Evolutionary conservation across 2,888 invertebrate species (phyloP).

Genomic region (Diarsia brunnea): DNA sequence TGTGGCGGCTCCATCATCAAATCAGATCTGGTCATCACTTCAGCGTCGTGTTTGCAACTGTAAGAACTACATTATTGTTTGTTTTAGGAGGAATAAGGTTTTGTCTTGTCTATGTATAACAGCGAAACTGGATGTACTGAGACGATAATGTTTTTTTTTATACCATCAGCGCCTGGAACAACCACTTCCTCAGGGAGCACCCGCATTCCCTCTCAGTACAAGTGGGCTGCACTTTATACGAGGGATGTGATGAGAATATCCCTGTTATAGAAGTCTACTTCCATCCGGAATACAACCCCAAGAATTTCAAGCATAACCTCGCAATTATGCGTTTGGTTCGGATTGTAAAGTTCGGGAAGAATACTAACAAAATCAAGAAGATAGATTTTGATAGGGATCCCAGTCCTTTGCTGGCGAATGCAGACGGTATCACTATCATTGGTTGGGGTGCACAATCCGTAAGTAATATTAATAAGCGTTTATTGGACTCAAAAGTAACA

Average conservation of each 20-base stretch:
- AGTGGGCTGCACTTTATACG: slow-evolving; percentile 80
- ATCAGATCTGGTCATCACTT: slow-evolving; percentile 81
- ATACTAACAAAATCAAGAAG: slow-evolving; percentile 73
- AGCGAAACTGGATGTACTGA: background rate
- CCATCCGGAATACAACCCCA: slow-evolving; percentile 81
- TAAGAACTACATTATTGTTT: slow-evolving; percentile 63
- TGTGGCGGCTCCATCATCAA: slow-evolving; percentile 84
- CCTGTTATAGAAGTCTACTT: slow-evolving; percentile 81
- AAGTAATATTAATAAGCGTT: slow-evolving; percentile 48
- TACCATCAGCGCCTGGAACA: slow-evolving; percentile 80
- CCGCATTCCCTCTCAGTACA: slow-evolving; percentile 82
- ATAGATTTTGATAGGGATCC: slow-evolving; percentile 77
- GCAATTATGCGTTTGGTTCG: slow-evolving; percentile 78
- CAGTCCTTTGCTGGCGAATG: slow-evolving; percentile 69
- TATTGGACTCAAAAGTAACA: too few species aligned
- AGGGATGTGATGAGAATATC: slow-evolving; percentile 78
- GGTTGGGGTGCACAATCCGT: slow-evolving; percentile 85
- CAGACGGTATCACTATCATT: slow-evolving; percentile 77
- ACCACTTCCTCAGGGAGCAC: slow-evolving; percentile 84
- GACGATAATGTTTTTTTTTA: background rate
- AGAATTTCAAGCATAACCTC: slow-evolving; percentile 78
- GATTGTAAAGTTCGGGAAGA: slow-evolving; percentile 68
- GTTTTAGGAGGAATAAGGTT: background rate
- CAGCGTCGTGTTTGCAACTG: slow-evolving; percentile 86
- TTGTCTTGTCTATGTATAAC: background rate